phyloP scores from a whole-genome alignment of 1,140 invertebrate genomes.

The Drosophila elegans region DNA sequence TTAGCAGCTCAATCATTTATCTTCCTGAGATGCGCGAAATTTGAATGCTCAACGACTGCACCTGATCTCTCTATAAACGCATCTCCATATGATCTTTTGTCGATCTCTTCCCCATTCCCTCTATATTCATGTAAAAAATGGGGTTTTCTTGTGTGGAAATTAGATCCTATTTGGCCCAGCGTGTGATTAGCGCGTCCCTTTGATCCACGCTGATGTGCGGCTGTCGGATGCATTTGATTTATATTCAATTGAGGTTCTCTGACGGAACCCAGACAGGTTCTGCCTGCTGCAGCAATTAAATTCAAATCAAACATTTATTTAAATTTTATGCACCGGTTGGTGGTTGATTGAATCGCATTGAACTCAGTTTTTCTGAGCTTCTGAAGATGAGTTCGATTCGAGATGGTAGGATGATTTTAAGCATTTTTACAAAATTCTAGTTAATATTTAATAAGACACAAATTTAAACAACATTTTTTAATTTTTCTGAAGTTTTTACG shows the following conservation, averaged over 20 bases:
- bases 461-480: no score
- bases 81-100: slow-evolving; percentile 39
- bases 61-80: slow-evolving; percentile 75
- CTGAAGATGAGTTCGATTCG: slow-evolving; percentile 25
- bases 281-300: slow-evolving; percentile 65
- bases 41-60: slow-evolving; percentile 68
- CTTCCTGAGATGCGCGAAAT: slow-evolving; percentile 75
- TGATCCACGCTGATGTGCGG: slow-evolving; percentile 48
- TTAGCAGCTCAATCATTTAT: slow-evolving; percentile 66
- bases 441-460: no score
- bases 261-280: slow-evolving; percentile 24
- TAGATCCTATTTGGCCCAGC: slow-evolving; percentile 83
- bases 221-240: slow-evolving; percentile 68
- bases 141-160: slow-evolving; percentile 73
- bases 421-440: no score
- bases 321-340: slow-evolving; percentile 80
- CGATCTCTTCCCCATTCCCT: neutral
- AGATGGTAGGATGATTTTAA: neutral
- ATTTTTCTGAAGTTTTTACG: no score
- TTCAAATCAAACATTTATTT: slow-evolving; percentile 84
- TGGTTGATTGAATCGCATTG: slow-evolving; percentile 70
- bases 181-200: slow-evolving; percentile 79
- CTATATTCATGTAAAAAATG: slow-evolving; percentile 53
- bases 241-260: slow-evolving; percentile 68
- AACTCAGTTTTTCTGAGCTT: slow-evolving; percentile 9